Conservation (phyloP, 2,797 vertebrate species). For the Sus cebifrons region DNA sequence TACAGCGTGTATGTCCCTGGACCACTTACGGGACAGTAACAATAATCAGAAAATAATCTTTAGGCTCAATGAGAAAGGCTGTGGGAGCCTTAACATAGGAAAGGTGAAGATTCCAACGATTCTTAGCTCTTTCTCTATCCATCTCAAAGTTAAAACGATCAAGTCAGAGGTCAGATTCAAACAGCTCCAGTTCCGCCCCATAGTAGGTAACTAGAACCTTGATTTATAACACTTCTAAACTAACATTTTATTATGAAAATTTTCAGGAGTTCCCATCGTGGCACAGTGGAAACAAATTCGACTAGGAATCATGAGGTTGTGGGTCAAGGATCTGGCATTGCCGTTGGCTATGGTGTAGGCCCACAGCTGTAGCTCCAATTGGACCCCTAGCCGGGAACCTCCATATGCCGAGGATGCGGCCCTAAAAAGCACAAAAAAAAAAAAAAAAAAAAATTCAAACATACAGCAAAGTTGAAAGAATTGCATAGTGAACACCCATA, state of each 20-base stretch:
- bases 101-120: background rate
- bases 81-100: background rate
- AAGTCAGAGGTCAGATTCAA: background rate
- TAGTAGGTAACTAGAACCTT: background rate
- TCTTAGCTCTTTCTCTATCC: background rate
- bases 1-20: background rate
- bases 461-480: conserved; percentile 41
- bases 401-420: too few species aligned
- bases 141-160: conserved; percentile 1
- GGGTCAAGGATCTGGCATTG: too few species aligned
- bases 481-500: background rate
- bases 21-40: background rate
- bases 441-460: background rate
- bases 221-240: background rate
- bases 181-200: background rate
- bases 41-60: background rate
- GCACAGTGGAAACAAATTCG: too few species aligned
- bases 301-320: too few species aligned
- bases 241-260: background rate
- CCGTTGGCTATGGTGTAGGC: too few species aligned
- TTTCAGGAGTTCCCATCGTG: background rate
- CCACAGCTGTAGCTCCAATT: too few species aligned
- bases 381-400: too few species aligned
- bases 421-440: too few species aligned
- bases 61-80: background rate